These are phyloP conservation scores for Excalfactoria chinensis DNA, from an alignment of 2,113 vertebrate species.

Conservation along the genomic window DNA sequence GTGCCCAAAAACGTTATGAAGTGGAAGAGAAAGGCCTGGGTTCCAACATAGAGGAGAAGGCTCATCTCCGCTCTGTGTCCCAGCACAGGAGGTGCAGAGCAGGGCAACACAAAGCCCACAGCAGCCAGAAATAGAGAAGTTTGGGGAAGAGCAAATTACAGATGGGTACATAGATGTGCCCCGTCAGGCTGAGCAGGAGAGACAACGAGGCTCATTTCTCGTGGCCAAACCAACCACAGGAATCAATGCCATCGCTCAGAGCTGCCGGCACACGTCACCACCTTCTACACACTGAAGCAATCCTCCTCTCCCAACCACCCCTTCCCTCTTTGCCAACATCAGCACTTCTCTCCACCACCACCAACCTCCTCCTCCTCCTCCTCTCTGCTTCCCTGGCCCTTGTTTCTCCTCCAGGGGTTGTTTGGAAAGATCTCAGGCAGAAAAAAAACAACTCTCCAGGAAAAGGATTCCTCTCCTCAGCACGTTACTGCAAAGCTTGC, in stretches of 20 bases:
- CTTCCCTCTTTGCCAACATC: not conserved
- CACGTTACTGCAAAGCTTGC: not conserved
- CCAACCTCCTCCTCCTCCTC: no score
- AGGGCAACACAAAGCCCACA: not conserved
- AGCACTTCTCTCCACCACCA: not conserved
- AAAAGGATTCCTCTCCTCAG: slow-evolving; percentile 4
- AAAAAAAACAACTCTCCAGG: not conserved
- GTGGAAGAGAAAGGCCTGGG: not conserved
- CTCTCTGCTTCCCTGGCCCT: not conserved
- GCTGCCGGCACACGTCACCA: not conserved
- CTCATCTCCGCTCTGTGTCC: not conserved
- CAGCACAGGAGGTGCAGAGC: not conserved
- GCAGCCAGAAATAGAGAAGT: not conserved
- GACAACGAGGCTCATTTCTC: not conserved
- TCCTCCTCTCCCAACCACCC: not conserved
- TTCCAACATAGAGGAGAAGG: fast-evolving
- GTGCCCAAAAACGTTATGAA: not conserved
- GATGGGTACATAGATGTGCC: not conserved
- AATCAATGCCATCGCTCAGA: not conserved
- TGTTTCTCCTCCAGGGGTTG: not conserved
- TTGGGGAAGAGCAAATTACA: no score
- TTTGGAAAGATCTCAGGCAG: not conserved
- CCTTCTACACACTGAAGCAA: not conserved
- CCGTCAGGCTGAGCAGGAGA: not conserved
- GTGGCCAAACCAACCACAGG: fast-evolving